phyloP scores from a whole-genome alignment of 1,140 invertebrate species.

The Apis laboriosa region DNA sequence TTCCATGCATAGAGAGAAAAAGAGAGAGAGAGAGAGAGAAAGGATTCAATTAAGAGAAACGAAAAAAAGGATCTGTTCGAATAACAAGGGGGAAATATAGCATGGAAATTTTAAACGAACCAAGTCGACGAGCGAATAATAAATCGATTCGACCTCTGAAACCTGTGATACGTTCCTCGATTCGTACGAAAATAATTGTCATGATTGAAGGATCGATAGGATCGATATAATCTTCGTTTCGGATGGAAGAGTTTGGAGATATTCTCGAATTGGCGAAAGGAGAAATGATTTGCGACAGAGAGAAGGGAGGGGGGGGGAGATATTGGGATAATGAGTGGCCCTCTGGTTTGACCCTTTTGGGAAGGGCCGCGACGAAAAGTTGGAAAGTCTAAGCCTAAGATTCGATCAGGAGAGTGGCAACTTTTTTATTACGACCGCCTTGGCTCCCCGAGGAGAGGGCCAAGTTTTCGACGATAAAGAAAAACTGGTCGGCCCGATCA shows the following conservation, averaged over 20 bases:
- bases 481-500: conserved; percentile 23
- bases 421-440: conserved; percentile 29
- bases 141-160: too few species aligned
- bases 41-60: conserved; percentile 1
- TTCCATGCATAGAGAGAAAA: too few species aligned
- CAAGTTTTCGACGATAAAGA: conserved; percentile 34
- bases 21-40: too few species aligned
- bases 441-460: background rate
- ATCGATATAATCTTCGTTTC: too few species aligned
- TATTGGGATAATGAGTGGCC: background rate
- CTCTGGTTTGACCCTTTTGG: too few species aligned
- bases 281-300: background rate
- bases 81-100: too few species aligned
- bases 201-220: too few species aligned
- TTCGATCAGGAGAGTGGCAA: conserved; percentile 12
- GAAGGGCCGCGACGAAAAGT: background rate
- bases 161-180: too few species aligned
- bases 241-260: too few species aligned
- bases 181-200: too few species aligned
- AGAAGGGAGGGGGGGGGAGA: background rate
- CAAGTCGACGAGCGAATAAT: too few species aligned
- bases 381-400: conserved; percentile 25
- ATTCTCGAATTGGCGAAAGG: background rate
- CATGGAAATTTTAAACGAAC: too few species aligned
- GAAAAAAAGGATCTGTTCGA: background rate